These are phyloP conservation scores for Catocala sponsa DNA, from an alignment of 2,888 invertebrate genomes.

Conservation along the genomic window DNA sequence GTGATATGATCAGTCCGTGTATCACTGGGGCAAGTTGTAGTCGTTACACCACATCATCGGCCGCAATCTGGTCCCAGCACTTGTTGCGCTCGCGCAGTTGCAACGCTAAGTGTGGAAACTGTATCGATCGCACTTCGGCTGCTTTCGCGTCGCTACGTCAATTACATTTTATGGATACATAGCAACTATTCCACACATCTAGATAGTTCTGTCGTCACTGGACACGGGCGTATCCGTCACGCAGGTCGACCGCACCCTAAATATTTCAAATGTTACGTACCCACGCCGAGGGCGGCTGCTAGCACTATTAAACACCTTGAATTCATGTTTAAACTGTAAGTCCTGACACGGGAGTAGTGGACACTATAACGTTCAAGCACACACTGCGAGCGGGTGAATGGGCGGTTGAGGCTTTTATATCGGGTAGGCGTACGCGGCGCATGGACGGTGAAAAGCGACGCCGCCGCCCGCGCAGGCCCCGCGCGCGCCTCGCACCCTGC, in stretches of 20 bases:
- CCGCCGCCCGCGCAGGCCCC: constrained; percentile 67
- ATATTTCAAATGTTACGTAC: constrained; percentile 88
- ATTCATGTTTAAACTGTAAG: constrained; percentile 85
- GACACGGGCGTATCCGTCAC: constrained; percentile 43
- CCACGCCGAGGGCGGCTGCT: constrained; percentile 91
- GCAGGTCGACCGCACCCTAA: constrained; percentile 70
- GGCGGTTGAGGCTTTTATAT: constrained; percentile 85
- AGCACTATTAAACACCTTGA: constrained; percentile 88
- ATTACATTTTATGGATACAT: constrained; percentile 54
- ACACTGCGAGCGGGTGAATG: constrained; percentile 88
- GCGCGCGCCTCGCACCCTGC: constrained; percentile 46
- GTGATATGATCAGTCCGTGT: constrained; percentile 39
- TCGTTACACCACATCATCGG: constrained; percentile 63
- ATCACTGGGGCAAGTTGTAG: constrained; percentile 45
- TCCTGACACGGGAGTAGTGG: constrained; percentile 83
- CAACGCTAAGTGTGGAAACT: constrained; percentile 65
- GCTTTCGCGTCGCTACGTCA: constrained; percentile 65
- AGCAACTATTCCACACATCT: constrained; percentile 48
- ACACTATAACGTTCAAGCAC: constrained; percentile 86
- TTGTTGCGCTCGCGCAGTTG: constrained; percentile 60
- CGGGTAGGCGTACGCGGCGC: constrained; percentile 78
- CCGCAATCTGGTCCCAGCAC: constrained; percentile 67
- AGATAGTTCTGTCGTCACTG: constrained; percentile 57
- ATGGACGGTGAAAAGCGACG: constrained; percentile 79
- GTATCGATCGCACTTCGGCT: constrained; percentile 68